Evolutionary conservation across 2,113 vertebrate species (phyloP).

Genomic region (Siphamia tubifer): DNA sequence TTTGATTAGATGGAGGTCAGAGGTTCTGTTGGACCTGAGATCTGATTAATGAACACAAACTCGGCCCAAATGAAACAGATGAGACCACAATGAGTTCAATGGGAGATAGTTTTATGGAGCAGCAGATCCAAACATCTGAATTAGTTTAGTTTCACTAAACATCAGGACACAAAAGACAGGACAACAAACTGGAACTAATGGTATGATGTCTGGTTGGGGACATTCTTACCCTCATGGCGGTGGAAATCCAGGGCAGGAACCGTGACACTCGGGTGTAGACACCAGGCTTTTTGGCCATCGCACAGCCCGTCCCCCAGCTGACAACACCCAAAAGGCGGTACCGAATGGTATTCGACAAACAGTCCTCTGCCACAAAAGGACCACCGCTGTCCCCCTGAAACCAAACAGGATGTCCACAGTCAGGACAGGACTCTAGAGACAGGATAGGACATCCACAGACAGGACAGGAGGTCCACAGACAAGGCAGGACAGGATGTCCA

Average conservation of each 20-base stretch:
- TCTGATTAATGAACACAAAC: no score
- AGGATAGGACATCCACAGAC: no score
- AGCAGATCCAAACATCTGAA: no score
- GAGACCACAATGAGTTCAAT: no score
- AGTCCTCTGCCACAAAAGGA: conserved; percentile 88
- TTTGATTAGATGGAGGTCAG: no score
- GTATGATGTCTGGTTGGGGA: neutral
- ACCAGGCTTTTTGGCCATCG: conserved; percentile 88
- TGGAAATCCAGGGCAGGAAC: conserved; percentile 89
- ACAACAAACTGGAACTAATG: neutral
- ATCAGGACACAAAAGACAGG: neutral
- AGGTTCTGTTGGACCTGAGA: no score
- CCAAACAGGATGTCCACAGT: neutral
- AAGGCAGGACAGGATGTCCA: no score
- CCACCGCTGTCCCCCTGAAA: conserved; percentile 90
- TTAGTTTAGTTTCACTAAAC: no score
- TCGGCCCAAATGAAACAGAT: no score
- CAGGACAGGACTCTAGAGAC: no score
- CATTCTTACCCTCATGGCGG: conserved; percentile 86
- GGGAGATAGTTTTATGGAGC: no score
- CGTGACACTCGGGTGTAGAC: conserved; percentile 89
- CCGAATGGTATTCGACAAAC: conserved; percentile 82
- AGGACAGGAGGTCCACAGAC: no score
- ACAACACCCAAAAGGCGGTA: conserved; percentile 90
- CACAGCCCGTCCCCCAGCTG: conserved; percentile 92